These are phyloP conservation scores for Paramormyrops kingsleyae DNA, from an alignment of 2,113 vertebrate species.

Conservation along the genomic window DNA sequence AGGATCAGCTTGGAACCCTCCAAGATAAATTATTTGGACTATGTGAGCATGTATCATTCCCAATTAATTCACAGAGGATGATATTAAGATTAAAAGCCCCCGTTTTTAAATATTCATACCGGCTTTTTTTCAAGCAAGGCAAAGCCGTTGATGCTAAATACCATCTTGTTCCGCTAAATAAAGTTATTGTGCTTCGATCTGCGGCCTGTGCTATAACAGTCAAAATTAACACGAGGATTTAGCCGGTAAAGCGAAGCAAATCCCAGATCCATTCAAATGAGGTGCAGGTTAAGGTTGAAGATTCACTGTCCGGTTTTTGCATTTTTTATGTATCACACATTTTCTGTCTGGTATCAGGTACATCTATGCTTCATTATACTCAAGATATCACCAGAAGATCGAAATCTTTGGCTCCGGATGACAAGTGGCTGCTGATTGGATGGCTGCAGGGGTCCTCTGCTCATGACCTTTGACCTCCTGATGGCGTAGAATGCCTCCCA, in stretches of 20 bases:
- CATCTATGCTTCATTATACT: background rate
- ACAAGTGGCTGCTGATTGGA: background rate
- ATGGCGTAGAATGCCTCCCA: background rate
- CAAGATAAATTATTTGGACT: slow-evolving; percentile 30
- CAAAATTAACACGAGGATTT: background rate
- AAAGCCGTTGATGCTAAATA: background rate
- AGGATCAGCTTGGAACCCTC: slow-evolving; percentile 34
- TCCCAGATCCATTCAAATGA: background rate
- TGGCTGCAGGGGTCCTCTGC: background rate
- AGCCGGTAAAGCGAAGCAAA: background rate
- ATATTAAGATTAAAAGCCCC: slow-evolving; percentile 7
- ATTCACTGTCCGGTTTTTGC: background rate
- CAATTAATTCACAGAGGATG: slow-evolving; percentile 24
- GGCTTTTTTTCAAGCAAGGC: background rate
- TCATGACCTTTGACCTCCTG: background rate
- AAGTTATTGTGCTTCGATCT: background rate
- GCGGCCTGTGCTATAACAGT: background rate
- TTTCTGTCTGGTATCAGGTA: background rate
- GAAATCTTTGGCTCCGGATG: background rate
- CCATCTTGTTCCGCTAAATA: background rate
- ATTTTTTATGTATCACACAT: background rate
- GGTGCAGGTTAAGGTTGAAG: background rate
- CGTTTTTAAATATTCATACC: slow-evolving; percentile 9
- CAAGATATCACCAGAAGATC: background rate
- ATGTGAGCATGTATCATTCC: background rate